Conservation (phyloP, 2,888 invertebrate species). For the Lasioglossum villosulum region DNA sequence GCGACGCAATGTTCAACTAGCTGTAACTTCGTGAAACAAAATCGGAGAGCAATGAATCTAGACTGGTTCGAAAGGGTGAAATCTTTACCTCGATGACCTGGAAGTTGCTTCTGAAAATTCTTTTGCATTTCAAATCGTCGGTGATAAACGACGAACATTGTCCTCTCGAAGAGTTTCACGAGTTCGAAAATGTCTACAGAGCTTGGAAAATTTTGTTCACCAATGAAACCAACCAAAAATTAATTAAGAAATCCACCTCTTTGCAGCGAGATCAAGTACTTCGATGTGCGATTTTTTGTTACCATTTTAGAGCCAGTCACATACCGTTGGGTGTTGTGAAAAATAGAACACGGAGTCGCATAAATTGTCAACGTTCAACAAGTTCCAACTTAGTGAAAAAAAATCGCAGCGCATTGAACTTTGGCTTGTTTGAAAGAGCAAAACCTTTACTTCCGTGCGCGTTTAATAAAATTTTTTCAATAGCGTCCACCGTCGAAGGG, state of each 20-base stretch:
- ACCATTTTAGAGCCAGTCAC: neutral
- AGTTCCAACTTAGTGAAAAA: too few relatives aligned
- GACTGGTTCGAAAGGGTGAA: neutral
- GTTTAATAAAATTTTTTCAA: neutral
- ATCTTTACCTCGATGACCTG: accelerated
- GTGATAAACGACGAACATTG: neutral
- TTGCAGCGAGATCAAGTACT: neutral
- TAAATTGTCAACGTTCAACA: too few relatives aligned
- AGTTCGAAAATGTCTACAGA: neutral
- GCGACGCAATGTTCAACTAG: neutral
- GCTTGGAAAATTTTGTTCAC: neutral
- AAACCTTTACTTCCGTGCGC: neutral
- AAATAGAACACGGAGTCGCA: neutral
- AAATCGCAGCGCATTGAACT: too few relatives aligned
- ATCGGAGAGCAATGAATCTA: neutral
- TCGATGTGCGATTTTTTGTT: neutral
- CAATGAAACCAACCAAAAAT: neutral
- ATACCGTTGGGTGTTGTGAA: too few relatives aligned
- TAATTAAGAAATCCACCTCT: neutral
- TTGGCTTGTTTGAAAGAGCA: too few relatives aligned
- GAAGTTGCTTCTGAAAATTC: neutral
- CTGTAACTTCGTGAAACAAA: neutral
- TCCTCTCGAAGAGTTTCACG: neutral
- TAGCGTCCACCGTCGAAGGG: neutral
- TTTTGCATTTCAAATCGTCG: neutral